phyloP scores from a whole-genome alignment of 2,797 vertebrate genomes.

The Mallotus villosus region DNA sequence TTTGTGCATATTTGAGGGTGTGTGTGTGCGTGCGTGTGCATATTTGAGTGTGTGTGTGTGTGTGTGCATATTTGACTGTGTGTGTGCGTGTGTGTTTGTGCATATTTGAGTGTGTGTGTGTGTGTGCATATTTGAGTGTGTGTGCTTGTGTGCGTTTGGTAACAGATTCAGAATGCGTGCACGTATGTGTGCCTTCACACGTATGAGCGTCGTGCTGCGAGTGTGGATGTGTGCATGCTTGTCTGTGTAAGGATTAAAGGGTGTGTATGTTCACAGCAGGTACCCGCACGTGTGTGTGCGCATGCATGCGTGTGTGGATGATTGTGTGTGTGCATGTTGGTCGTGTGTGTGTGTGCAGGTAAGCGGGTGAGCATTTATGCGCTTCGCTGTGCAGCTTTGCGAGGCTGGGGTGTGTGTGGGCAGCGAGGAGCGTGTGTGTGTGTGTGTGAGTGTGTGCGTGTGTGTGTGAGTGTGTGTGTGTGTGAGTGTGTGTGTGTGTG shows the following conservation, averaged over 20 bases:
- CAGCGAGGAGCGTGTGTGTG: slow-evolving; percentile 50
- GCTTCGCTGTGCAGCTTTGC: neutral
- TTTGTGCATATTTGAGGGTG: too few relatives aligned
- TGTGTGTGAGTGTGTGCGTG: slow-evolving; percentile 43
- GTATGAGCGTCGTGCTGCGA: neutral
- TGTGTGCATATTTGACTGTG: too few relatives aligned
- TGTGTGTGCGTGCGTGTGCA: neutral
- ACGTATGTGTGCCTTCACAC: neutral
- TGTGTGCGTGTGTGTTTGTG: neutral
- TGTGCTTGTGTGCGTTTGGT: slow-evolving; percentile 21
- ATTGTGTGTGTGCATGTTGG: slow-evolving; percentile 7
- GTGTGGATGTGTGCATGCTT: too few relatives aligned
- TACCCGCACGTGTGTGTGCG: neutral
- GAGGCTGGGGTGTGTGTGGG: slow-evolving; percentile 38
- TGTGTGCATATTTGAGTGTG: slow-evolving; percentile 17
- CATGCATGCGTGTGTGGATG: slow-evolving; percentile 14
- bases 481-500: slow-evolving; percentile 45
- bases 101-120: slow-evolving; percentile 19
- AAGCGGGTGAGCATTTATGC: neutral
- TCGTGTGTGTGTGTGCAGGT: slow-evolving; percentile 26
- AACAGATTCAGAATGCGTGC: slow-evolving; percentile 17
- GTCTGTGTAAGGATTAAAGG: neutral
- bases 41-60: slow-evolving; percentile 26
- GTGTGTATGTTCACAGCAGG: neutral
- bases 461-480: slow-evolving; percentile 52